Conservation (phyloP, 2,113 vertebrate species). For the Brachypteracias leptosomus region DNA sequence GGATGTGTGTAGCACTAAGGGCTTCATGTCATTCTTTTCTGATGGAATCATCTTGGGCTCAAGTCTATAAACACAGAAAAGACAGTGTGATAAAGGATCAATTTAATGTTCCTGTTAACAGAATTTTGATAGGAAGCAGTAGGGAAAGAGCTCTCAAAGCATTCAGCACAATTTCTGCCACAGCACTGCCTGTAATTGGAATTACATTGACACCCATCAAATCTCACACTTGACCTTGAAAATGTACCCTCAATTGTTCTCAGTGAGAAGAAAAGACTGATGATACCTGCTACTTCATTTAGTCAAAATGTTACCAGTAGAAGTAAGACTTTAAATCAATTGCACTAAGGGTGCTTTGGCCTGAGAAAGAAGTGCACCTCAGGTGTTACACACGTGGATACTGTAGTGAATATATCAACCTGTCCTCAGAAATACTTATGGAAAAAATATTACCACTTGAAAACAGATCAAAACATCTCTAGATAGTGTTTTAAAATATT, state of each 20-base stretch:
- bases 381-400: rapidly evolving
- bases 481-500: not conserved
- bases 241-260: not conserved
- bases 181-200: not conserved
- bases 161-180: not conserved
- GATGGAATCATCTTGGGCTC: not conserved
- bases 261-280: not conserved
- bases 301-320: not conserved
- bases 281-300: not conserved
- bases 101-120: not conserved
- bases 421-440: not conserved
- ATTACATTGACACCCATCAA: not conserved
- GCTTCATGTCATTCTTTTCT: not conserved
- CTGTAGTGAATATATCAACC: not conserved
- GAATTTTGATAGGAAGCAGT: not conserved
- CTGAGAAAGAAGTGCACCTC: not conserved
- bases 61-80: not conserved
- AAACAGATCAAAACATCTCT: not conserved
- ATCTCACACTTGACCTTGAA: not conserved
- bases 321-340: not conserved
- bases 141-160: not conserved
- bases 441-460: not conserved
- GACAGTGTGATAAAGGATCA: not conserved
- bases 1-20: not conserved
- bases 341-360: not conserved